Percentiles rank a stretch among this genome's conserved stretches.
These are phyloP conservation scores for Agrochola lychnidis DNA, from an alignment of 2,888 invertebrate genomes.

Conservation along the genomic window DNA sequence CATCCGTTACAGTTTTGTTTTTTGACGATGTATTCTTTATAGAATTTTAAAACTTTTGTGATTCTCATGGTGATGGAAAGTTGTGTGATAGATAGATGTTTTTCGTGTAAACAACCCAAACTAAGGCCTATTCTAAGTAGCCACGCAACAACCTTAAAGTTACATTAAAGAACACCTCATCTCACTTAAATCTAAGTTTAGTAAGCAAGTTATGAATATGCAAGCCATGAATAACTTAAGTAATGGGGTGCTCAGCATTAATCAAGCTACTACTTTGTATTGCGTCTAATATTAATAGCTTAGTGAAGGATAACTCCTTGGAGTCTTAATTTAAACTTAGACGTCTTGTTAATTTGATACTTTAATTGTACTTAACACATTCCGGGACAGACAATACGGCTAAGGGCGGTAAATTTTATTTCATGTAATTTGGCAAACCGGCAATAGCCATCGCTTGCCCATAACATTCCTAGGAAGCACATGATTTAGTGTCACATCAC, in stretches of 20 bases:
- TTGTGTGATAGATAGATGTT: neutral
- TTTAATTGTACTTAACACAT: conserved; percentile 1
- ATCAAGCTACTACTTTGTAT: conserved; percentile 16
- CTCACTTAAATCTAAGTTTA: conserved; percentile 16
- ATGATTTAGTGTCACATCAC: too few species aligned
- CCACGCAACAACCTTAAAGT: neutral
- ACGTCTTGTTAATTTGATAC: neutral
- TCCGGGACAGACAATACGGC: too few species aligned
- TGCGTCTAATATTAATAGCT: conserved; percentile 10
- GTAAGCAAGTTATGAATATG: conserved; percentile 30
- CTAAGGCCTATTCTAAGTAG: neutral
- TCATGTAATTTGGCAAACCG: too few species aligned
- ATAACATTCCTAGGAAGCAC: too few species aligned
- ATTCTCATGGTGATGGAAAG: neutral
- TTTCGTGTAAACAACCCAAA: neutral
- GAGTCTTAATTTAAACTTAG: neutral
- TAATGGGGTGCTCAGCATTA: conserved; percentile 16
- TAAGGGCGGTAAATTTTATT: too few species aligned
- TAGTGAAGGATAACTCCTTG: conserved; percentile 4
- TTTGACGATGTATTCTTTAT: neutral
- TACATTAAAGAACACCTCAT: neutral
- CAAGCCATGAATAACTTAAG: conserved; percentile 20
- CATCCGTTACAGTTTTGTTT: neutral
- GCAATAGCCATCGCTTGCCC: too few species aligned
- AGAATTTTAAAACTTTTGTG: neutral